phyloP scores from a whole-genome alignment of 2,888 invertebrate genomes.

The Melipona bicolor region DNA sequence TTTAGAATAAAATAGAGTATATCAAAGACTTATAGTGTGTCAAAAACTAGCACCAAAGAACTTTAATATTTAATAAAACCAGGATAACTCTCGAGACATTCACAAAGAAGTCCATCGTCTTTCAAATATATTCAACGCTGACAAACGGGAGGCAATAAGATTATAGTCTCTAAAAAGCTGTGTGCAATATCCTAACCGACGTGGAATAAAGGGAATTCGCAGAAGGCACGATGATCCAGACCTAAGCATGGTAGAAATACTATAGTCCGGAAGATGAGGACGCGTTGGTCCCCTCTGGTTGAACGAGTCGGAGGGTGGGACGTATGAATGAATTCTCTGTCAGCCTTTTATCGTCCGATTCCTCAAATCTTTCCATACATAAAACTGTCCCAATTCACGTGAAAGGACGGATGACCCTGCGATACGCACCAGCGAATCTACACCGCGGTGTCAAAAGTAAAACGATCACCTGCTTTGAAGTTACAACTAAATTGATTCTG shows the following conservation, averaged over 20 bases:
- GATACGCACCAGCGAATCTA: conserved; percentile 51
- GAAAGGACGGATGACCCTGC: conserved; percentile 55
- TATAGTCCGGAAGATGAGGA: conserved; percentile 37
- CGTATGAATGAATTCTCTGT: conserved; percentile 80
- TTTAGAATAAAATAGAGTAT: not conserved
- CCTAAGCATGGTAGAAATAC: not conserved
- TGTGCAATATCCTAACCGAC: not conserved
- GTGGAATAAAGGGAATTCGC: conserved; percentile 13
- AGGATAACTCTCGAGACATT: not conserved
- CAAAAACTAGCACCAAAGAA: not conserved
- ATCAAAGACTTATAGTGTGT: too few species aligned
- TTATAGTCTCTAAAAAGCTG: conserved; percentile 3
- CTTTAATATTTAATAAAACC: not conserved
- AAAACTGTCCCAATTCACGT: conserved; percentile 64
- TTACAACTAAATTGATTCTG: not conserved
- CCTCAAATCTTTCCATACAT: conserved; percentile 75
- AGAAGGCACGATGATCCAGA: conserved; percentile 20
- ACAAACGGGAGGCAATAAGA: not conserved
- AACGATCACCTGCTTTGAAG: not conserved
- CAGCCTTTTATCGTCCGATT: conserved; percentile 76
- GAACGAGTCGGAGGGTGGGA: conserved; percentile 27
- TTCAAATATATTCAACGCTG: not conserved
- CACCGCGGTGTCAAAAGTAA: not conserved
- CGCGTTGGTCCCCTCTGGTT: conserved; percentile 23
- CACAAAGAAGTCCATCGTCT: not conserved